Base-by-base conservation (phyloP, 2,888 invertebrate genomes). In the Polietes domitor region DNA sequence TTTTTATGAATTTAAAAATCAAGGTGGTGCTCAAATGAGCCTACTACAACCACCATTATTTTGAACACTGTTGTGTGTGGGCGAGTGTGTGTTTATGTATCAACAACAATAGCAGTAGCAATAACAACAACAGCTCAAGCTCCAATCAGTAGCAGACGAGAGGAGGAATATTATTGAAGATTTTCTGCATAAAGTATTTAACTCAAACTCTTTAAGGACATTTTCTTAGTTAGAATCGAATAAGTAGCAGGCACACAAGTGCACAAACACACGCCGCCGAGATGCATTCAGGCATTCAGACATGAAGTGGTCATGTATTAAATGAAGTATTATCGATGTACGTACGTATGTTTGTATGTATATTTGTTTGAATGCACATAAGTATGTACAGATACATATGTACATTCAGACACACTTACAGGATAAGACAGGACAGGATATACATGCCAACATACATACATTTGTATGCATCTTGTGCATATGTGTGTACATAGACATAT, bases 171-270 rank as follows among this genome's bases (percentile, higher is more conserved):
- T 70, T 43, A 65, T 71, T 53, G 24, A 28, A 53, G 63, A 74
- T 41, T 75, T 78, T 75, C 10, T 65, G 47, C 55, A 75, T 76
- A 78, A 65, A 78, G 65, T 68, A 75, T 81, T 78, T 73, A 81
- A 84, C 75, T 73, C 75, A 76, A 78, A 81, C 75, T 84, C 75
- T 73, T 81, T 81, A 81, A 78, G 80, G 43, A 43, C 37, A 43
- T 41, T 74, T 63, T 76, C 78, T 84, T 83, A 61, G 43, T n/a
- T n/a, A 73, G 50, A 68, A 32, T 77, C n/a, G 70, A 80, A 41
- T 61, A 70, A 72, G 68, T 68, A 43, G 43, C 15, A 68, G 68
- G 65, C 41, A 37, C 37, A 37, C 32, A 37, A n/a, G 55, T 9
- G 68, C 21, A 43, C 43, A 63, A 15, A 61, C 32, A 28, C 41